These are phyloP conservation scores for Blomia tropicalis DNA, from an alignment of 2,888 invertebrate species.

Conservation along the genomic window DNA sequence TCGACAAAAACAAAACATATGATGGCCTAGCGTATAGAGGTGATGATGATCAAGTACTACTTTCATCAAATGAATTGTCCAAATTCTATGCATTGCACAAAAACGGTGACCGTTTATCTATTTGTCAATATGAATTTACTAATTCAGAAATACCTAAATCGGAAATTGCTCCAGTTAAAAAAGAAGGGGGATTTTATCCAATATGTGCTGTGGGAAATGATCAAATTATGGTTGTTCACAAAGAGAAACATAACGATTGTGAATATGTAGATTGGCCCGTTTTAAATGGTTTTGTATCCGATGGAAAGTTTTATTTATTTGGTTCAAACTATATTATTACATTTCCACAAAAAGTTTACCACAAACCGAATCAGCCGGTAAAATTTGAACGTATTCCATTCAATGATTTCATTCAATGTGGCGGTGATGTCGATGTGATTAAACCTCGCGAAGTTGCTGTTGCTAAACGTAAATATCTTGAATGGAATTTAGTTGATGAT, in stretches of 20 bases:
- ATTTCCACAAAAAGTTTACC: neutral
- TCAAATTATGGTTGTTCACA: neutral
- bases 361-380: neutral
- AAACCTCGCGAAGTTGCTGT: neutral
- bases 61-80: neutral
- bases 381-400: neutral
- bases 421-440: neutral
- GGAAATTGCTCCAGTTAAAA: neutral
- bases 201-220: neutral
- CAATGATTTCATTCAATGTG: neutral
- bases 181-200: neutral
- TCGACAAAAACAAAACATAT: neutral
- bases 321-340: neutral
- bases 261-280: neutral
- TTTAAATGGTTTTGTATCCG: neutral
- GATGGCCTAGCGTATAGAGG: neutral
- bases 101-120: neutral
- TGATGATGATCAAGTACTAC: neutral
- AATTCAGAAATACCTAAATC: neutral
- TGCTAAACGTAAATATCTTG: neutral
- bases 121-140: neutral
- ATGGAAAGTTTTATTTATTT: neutral
- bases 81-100: neutral
- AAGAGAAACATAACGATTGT: neutral
- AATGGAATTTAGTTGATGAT: neutral